Conservation (phyloP, 2,888 invertebrate genomes). For the Spilarctia lutea region DNA sequence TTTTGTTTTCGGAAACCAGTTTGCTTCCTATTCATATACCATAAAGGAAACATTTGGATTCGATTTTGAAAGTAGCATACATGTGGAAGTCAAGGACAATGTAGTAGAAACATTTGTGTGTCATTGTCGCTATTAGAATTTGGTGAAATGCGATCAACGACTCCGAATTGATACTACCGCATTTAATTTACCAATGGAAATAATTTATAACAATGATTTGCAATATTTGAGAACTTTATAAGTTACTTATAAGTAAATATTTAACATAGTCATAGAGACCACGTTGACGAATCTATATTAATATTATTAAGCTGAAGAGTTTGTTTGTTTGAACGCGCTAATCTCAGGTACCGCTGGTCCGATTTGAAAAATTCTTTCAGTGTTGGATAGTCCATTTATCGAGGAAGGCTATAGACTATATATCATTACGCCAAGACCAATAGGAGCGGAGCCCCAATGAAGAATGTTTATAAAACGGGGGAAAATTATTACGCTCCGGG, state of each 20-base stretch:
- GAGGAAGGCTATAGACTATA: no score
- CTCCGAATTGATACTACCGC: background rate
- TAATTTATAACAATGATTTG: conserved; percentile 28
- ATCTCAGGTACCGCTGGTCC: no score
- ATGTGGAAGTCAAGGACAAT: conserved; percentile 22
- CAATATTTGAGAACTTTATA: conserved; percentile 5
- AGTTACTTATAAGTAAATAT: background rate
- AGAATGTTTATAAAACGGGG: no score
- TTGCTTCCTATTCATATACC: conserved; percentile 16
- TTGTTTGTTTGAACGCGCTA: no score
- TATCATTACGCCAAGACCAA: no score
- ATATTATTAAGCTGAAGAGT: no score
- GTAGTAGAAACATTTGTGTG: conserved; percentile 11
- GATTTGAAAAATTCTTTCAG: no score
- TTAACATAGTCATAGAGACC: no score
- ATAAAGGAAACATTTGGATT: conserved; percentile 23
- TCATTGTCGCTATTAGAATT: conserved; percentile 16
- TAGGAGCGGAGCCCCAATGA: no score
- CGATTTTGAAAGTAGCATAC: conserved; percentile 23
- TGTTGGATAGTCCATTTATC: no score
- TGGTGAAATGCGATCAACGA: conserved; percentile 19
- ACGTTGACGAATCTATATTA: no score
- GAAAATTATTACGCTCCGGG: no score
- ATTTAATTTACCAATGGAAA: conserved; percentile 16
- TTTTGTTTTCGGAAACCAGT: conserved; percentile 21